Conservation (phyloP, 2,113 vertebrate genomes). For the Bettongia penicillata region DNA sequence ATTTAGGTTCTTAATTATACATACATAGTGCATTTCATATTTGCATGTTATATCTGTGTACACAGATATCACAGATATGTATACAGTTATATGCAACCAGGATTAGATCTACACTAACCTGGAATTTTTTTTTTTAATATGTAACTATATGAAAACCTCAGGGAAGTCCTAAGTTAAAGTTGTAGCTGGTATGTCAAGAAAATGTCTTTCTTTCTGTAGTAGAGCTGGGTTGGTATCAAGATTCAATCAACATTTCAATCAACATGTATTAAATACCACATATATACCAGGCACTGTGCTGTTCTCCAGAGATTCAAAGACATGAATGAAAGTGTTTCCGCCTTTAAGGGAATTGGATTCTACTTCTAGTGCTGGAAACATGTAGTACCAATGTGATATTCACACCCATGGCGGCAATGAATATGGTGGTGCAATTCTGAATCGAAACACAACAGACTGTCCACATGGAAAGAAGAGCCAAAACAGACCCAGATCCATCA, state of each 20-base stretch:
- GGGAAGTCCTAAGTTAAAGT: background rate
- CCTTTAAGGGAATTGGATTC: background rate
- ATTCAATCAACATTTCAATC: background rate
- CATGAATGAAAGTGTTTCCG: background rate
- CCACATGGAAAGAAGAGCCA: too few species aligned
- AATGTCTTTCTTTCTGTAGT: background rate
- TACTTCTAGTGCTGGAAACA: background rate
- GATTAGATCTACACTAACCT: background rate
- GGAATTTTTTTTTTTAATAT: background rate
- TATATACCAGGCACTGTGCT: background rate
- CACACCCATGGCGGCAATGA: too few species aligned
- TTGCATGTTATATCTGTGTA: background rate
- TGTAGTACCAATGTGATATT: too few species aligned
- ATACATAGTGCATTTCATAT: background rate
- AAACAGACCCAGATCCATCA: too few species aligned
- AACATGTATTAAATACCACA: background rate
- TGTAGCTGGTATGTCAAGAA: background rate
- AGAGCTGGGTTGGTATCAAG: background rate
- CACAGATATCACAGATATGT: background rate
- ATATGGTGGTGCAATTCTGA: too few species aligned
- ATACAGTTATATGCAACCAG: background rate
- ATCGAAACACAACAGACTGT: too few species aligned
- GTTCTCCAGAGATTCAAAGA: background rate
- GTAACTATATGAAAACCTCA: background rate
- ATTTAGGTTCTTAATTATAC: slow-evolving; percentile 47